Conservation (phyloP, 2,888 invertebrate species). For the Dasysyrphus tricinctus region DNA sequence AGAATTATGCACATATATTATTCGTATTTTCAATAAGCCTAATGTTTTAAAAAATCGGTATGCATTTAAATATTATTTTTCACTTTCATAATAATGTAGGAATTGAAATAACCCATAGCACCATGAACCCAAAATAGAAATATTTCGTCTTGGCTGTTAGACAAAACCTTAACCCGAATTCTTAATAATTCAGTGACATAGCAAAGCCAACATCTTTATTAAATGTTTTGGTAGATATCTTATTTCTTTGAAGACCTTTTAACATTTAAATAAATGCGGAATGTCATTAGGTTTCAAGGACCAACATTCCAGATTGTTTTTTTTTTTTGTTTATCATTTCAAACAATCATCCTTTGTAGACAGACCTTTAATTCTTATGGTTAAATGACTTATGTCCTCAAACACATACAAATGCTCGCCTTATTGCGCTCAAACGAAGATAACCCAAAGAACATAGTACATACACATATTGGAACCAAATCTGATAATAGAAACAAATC, state of each 20-base stretch:
- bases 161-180: too few species aligned
- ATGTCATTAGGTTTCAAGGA: neutral
- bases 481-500: conserved; percentile 2
- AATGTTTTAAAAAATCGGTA: too few species aligned
- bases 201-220: neutral
- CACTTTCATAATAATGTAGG: too few species aligned
- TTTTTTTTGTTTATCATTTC: neutral
- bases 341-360: conserved; percentile 12
- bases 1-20: too few species aligned
- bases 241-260: neutral
- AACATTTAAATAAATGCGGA: neutral
- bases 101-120: too few species aligned
- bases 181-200: neutral
- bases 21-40: too few species aligned
- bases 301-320: neutral
- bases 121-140: too few species aligned
- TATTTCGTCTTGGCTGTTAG: too few species aligned
- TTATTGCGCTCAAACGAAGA: neutral
- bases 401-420: neutral
- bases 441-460: neutral
- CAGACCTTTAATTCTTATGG: neutral
- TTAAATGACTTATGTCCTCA: neutral
- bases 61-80: too few species aligned
- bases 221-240: neutral
- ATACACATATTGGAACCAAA: neutral